Evolutionary conservation across 2,888 invertebrate species (phyloP).

Genomic region (Pycnomerus fuliginosus): DNA sequence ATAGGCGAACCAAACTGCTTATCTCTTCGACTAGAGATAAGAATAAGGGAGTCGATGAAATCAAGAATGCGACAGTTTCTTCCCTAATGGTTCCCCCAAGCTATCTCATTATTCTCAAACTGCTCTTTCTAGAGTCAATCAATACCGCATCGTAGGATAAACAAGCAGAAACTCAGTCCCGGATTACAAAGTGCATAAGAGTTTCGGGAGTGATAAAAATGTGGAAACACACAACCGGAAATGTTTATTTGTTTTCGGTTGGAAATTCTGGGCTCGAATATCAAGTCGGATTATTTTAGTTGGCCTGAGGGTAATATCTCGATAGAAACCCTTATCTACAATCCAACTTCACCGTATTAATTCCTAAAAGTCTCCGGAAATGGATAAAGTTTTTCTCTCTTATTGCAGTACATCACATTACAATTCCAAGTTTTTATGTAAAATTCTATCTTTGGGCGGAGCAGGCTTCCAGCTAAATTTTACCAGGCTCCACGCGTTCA

Average conservation of each 20-base stretch:
- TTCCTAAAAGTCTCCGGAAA: too few species aligned
- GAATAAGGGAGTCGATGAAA: conserved; percentile 32
- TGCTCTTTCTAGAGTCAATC: conserved; percentile 37
- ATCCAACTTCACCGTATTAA: too few species aligned
- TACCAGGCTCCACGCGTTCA: too few species aligned
- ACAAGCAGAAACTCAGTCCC: conserved; percentile 12
- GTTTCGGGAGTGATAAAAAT: conserved; percentile 9
- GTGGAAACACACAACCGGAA: conserved; percentile 10
- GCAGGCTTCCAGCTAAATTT: too few species aligned
- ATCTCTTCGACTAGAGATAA: conserved; percentile 29
- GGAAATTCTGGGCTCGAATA: conserved; percentile 15
- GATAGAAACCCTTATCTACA: too few species aligned
- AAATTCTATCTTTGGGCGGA: too few species aligned
- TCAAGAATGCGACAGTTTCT: conserved; percentile 39
- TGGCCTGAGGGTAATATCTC: too few species aligned
- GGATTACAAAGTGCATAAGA: background rate
- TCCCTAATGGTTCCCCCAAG: conserved; percentile 36
- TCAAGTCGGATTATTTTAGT: conserved; percentile 22
- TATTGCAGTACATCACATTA: too few species aligned
- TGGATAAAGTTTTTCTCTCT: too few species aligned
- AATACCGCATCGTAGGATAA: conserved; percentile 28
- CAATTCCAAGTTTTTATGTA: too few species aligned
- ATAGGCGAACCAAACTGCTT: conserved; percentile 29
- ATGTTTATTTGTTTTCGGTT: conserved; percentile 18
- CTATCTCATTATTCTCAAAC: conserved; percentile 37